A percentile compares a stretch with the other conserved stretches of the same genome.
Evolutionary conservation across 2,797 vertebrate genomes (phyloP).

Genomic region (Lepus townsendii): DNA sequence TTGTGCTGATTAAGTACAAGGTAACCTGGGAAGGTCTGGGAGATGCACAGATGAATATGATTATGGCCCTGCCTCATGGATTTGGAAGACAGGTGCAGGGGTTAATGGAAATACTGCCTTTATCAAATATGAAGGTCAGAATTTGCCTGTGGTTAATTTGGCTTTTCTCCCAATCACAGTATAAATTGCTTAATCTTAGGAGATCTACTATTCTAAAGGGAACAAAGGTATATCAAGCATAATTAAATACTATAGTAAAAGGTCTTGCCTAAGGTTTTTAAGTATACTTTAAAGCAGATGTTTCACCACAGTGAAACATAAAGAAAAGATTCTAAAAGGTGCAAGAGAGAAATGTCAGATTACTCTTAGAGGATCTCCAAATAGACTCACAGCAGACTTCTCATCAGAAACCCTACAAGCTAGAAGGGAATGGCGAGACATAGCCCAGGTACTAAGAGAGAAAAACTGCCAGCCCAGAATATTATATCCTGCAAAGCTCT

Average conservation of each 20-base stretch:
- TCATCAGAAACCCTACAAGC: too few relatives aligned
- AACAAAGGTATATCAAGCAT: not conserved
- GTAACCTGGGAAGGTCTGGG: not conserved
- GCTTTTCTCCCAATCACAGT: slow-evolving; percentile 20
- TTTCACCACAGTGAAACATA: too few relatives aligned
- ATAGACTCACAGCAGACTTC: too few relatives aligned
- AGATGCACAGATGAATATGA: not conserved
- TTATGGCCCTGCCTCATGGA: not conserved
- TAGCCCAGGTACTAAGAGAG: too few relatives aligned
- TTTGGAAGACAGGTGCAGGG: not conserved
- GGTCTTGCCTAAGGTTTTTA: not conserved
- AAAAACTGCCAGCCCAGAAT: too few relatives aligned
- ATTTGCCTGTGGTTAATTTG: slow-evolving; percentile 56
- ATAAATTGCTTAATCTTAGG: slow-evolving; percentile 51
- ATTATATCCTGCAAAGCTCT: too few relatives aligned
- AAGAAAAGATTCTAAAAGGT: too few relatives aligned
- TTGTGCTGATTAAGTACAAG: slow-evolving; percentile 28
- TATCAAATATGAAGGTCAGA: slow-evolving; percentile 63
- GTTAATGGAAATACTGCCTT: slow-evolving; percentile 50
- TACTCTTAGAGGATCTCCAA: too few relatives aligned
- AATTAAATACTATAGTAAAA: not conserved
- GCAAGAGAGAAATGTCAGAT: too few relatives aligned
- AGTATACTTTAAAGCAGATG: slow-evolving; percentile 19
- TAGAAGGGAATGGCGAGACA: too few relatives aligned
- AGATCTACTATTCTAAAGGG: not conserved